Conservation (phyloP, 2,113 vertebrate species). For the Indri indri region DNA sequence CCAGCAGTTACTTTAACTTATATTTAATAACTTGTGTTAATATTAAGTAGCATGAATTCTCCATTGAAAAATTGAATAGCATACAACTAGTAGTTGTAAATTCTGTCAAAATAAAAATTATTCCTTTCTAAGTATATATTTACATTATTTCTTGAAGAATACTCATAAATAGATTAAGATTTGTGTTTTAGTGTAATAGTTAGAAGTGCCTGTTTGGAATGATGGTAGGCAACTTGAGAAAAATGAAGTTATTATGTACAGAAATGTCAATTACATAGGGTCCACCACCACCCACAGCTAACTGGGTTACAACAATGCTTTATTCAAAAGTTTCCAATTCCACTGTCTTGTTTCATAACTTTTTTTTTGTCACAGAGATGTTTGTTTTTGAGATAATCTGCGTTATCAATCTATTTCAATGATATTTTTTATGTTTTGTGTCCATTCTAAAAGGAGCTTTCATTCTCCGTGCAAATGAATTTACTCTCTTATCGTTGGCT, state of each 20-base stretch:
- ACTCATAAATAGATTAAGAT: slow-evolving; percentile 55
- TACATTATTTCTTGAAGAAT: slow-evolving; percentile 37
- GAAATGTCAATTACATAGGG: slow-evolving; percentile 33
- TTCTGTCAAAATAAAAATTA: slow-evolving; percentile 40
- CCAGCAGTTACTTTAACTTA: slow-evolving; percentile 41
- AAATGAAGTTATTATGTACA: slow-evolving; percentile 32
- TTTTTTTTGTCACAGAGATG: too few relatives aligned
- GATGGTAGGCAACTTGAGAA: slow-evolving; percentile 58
- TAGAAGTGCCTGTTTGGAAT: slow-evolving; percentile 67
- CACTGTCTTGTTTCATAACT: slow-evolving; percentile 76
- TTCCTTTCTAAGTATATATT: slow-evolving; percentile 47
- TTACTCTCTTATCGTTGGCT: too few relatives aligned
- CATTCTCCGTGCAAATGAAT: too few relatives aligned
- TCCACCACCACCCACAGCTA: slow-evolving; percentile 57
- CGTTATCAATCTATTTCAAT: too few relatives aligned
- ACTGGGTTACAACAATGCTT: slow-evolving; percentile 79
- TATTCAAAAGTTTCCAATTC: slow-evolving; percentile 78
- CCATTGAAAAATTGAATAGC: slow-evolving; percentile 36
- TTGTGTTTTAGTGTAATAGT: slow-evolving; percentile 48
- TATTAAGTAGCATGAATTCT: slow-evolving; percentile 65
- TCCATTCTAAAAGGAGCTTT: too few relatives aligned
- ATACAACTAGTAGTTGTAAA: slow-evolving; percentile 47
- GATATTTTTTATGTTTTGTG: too few relatives aligned
- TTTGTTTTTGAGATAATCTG: too few relatives aligned
- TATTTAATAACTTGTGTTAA: slow-evolving; percentile 41